Evolutionary conservation across 1,140 invertebrate genomes (phyloP), one percentile per base, ranked within the genome.

Genomic region (Trigoniulus corallinus): DNA sequence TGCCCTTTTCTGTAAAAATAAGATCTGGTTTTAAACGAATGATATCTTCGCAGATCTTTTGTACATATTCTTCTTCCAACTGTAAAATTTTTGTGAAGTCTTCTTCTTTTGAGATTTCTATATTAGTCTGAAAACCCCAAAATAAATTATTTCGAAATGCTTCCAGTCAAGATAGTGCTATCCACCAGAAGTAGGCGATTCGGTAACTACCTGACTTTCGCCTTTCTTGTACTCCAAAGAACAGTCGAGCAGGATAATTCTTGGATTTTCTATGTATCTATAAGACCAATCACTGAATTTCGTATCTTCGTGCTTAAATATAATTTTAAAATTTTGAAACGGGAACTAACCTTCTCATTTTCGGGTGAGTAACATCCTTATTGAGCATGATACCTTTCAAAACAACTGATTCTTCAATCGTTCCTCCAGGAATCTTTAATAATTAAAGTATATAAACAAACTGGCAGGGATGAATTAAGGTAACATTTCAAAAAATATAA

Each of bases 141-240:
- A 44, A 7, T n/a, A n/a, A n/a, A n/a, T n/a, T n/a, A n/a, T n/a
- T n/a, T n/a, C n/a, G n/a, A n/a, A n/a, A n/a, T n/a, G n/a, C n/a
- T n/a, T n/a, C n/a, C n/a, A n/a, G n/a, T n/a, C n/a, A n/a, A n/a
- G n/a, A n/a, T 18, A 10, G 39, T 18, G 10, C 7, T 13, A 29
- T 18, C 26, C 20, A 20, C 26, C 15, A 13, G 49, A 3, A 47
- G n/a, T n/a, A n/a, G n/a, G n/a, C n/a, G n/a, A n/a, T 10, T 44
- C 21, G 12, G 12, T 7, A 10, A 54, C 56, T 59, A 72, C 70
- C 64, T 73, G 82, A 62, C 91, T 96, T 72, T 98, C 95, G 39
- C 94, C 95, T 68, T 98, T 98, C 67, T 98, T 98, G 69, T 98
- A 99, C 69, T 99, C 95, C 43, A 98, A 72, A 3, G 82, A 77